Base-by-base conservation (phyloP, 2,888 invertebrate genomes). In the Conops quadrifasciatus region DNA sequence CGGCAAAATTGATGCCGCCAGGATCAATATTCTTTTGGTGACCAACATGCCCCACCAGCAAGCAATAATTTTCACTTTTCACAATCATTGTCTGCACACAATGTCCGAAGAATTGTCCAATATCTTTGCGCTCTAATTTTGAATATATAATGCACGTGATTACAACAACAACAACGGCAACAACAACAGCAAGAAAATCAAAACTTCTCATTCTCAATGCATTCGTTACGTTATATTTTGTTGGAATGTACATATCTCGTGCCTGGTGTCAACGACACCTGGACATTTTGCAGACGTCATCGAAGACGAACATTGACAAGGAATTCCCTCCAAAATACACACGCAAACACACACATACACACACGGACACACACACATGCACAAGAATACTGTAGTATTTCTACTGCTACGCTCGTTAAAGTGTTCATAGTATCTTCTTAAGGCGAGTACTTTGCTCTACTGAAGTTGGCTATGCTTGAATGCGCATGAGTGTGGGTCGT, bases 241-340 rank as follows among this genome's bases (percentile, higher is more conserved):
- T 5, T 0, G 45, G 16, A 47, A 19, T 49, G 64, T n/a, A n/a
- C n/a, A n/a, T 30, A 66, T 53, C 49, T 58, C 70, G 73, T 75
- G 66, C 72, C 71, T 67, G 71, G 62, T 51, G 59, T 67, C 67
- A 67, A 49, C 74, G 75, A 75, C 75, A 75, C 71, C 75, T 75
- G 75, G 74, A 74, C 71, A 71, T 75, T 74, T 75, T 56, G 66
- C 56, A 53, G 21, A 43, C 21, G 21, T 53, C 66, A 66, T 53
- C 16, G 24, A 36, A 36, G 28, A 66, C 43, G 26, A 59, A 28
- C 16, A 36, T 9, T 36, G 11, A 43, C 24, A 63, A 13, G 63
- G 47, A 49, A 30, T 53, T 66, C 65, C 65, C 65, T 66, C 53
- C 65, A 53, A 66, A 66, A 66, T 19, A n/a, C 30, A 19, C 24